Evolutionary conservation across 2,888 invertebrate genomes (phyloP).

Genomic region (Diabrotica balteata): DNA sequence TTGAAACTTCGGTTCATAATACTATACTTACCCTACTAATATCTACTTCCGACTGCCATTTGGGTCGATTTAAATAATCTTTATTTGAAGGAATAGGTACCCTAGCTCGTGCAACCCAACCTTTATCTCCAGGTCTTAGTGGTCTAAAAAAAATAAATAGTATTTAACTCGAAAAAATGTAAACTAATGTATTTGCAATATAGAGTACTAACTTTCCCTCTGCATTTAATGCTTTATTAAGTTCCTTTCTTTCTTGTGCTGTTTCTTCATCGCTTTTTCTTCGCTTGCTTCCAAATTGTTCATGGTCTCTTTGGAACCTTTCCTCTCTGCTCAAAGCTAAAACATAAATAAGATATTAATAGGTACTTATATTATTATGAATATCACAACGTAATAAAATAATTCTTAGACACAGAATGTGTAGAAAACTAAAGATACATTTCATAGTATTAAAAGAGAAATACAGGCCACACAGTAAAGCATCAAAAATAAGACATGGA

Average conservation of each 20-base stretch:
- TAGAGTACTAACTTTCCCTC: slow-evolving; percentile 65
- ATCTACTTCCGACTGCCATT: slow-evolving; percentile 88
- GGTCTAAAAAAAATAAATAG: slow-evolving; percentile 60
- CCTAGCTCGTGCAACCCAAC: slow-evolving; percentile 93
- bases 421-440: no score
- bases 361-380: no score
- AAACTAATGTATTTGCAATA: not conserved
- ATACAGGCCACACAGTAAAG: no score
- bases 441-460: no score
- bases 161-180: no score
- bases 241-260: slow-evolving; percentile 64
- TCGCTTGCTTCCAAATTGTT: slow-evolving; percentile 75
- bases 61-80: slow-evolving; percentile 95
- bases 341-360: slow-evolving; percentile 18
- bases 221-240: slow-evolving; percentile 69
- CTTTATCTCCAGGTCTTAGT: slow-evolving; percentile 91
- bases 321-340: slow-evolving; percentile 90
- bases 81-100: slow-evolving; percentile 95
- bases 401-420: no score
- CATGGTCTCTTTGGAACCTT: slow-evolving; percentile 88
- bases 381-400: no score
- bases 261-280: slow-evolving; percentile 62
- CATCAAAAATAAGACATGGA: no score
- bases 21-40: slow-evolving; percentile 72
- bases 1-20: not conserved